Base-by-base conservation (phyloP, 53 echinoderm and acorn worm species). In the Hippasteria phrygiana region DNA sequence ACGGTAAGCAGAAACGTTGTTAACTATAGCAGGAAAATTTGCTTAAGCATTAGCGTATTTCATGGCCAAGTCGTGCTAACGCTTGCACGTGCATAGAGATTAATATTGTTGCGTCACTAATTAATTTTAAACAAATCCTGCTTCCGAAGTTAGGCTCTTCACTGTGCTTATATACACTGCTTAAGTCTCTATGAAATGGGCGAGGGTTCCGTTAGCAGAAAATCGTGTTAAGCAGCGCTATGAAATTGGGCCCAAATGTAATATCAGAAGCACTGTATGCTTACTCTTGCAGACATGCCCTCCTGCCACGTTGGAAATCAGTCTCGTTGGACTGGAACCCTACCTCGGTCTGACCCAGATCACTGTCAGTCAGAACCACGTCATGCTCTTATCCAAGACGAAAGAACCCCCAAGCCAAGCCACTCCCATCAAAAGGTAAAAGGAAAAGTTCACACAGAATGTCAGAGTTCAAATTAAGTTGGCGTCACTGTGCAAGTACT, bases 271-370 rank as follows among this genome's bases (percentile, higher is more conserved):
- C n/a, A n/a, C n/a, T n/a, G n/a, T n/a, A n/a, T n/a, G n/a, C n/a
- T n/a, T n/a, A n/a, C n/a, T n/a, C n/a, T 45, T 29, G 55, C 73
- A 96, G 96, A 89, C 91, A 0, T 92, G 96, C 40, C 96, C 96
- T 47, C 78, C 92, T 71, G 88, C 93, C 1, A 89, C 91, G 3
- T 66, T 87, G 34, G 96, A 96, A 37, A 87, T 91, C 46, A 93
- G 96, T 70, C 82, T 96, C 72, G 89, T 94, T 24, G 91, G 94
- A 47, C 71, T 93, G 38, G 89, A 91, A 73, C 93, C 96, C 6
- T 96, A 93, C 77, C 74, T 91, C 3, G 88, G 93, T n/a, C 55
- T 96, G 35, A 77, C 92, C 55, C 77, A 76, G 43, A 62, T 96
- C 22, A 70, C 73, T 35, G 88, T 92, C 59, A 93, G 91, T 50